phyloP scores from a whole-genome alignment of 2,888 invertebrate species.

The Athetis lepigone region DNA sequence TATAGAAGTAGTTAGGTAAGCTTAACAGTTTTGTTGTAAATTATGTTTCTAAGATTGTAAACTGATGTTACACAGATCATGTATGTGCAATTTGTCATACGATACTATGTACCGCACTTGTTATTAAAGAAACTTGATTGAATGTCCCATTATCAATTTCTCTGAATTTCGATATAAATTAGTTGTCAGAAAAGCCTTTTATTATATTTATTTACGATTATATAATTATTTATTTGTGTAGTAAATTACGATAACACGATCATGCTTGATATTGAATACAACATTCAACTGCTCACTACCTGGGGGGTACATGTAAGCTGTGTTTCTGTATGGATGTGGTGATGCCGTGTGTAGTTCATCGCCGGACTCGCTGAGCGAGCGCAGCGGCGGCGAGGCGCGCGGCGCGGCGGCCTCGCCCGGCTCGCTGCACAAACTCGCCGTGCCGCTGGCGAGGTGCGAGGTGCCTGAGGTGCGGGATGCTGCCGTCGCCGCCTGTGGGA shows the following conservation, averaged over 20 bases:
- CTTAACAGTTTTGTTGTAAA: slow-evolving; percentile 33
- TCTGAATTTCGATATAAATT: not conserved
- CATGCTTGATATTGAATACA: not conserved
- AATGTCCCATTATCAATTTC: not conserved
- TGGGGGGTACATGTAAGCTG: slow-evolving; percentile 1
- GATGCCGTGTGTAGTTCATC: slow-evolving; percentile 92
- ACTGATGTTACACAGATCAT: not conserved
- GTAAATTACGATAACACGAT: not conserved
- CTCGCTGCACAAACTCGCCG: slow-evolving; percentile 97
- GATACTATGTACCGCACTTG: slow-evolving; percentile 8
- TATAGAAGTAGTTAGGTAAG: slow-evolving; percentile 52
- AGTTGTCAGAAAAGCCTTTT: not conserved
- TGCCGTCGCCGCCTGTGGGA: slow-evolving; percentile 97
- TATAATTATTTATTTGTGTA: not conserved
- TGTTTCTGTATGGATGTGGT: slow-evolving; percentile 2
- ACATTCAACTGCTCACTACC: not conserved
- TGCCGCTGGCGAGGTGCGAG: slow-evolving; percentile 98
- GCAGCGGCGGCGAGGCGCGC: slow-evolving; percentile 94
- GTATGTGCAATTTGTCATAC: slow-evolving; percentile 1
- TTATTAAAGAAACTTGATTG: not conserved
- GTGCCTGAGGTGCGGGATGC: slow-evolving; percentile 98
- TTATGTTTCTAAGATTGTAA: slow-evolving; percentile 12
- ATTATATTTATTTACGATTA: not conserved
- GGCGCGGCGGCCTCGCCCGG: slow-evolving; percentile 94
- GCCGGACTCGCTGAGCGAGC: slow-evolving; percentile 96